A percentile compares a stretch with the other conserved stretches of the same genome.
phyloP scores from a whole-genome alignment of 2,888 invertebrate species.

The Lasius platythorax region DNA sequence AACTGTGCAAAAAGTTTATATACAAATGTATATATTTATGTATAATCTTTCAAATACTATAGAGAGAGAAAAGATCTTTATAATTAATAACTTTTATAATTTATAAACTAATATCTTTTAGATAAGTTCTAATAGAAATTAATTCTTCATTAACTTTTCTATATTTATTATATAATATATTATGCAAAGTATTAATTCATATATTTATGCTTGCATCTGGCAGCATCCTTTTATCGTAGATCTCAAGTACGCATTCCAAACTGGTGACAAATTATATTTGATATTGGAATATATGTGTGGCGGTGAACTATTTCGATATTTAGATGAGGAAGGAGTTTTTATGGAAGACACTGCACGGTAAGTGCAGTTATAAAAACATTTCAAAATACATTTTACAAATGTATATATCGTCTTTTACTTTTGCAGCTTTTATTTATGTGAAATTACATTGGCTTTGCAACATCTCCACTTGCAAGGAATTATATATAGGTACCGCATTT shows the following conservation, averaged over 20 bases:
- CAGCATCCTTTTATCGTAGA: slow-evolving; percentile 93
- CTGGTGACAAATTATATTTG: slow-evolving; percentile 91
- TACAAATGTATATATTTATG: background rate
- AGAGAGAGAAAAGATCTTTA: slow-evolving; percentile 8
- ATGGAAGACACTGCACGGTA: slow-evolving; percentile 90
- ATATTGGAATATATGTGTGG: slow-evolving; percentile 92
- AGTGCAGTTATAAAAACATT: slow-evolving; percentile 10
- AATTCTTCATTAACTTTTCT: background rate
- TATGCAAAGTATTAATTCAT: slow-evolving; percentile 33
- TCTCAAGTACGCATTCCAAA: slow-evolving; percentile 92
- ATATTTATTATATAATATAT: slow-evolving; percentile 7
- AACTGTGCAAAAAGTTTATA: background rate
- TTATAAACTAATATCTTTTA: background rate
- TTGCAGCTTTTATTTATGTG: slow-evolving; percentile 89
- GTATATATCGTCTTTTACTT: slow-evolving; percentile 43
- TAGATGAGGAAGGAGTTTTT: slow-evolving; percentile 92
- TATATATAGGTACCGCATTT: slow-evolving; percentile 88
- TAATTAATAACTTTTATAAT: background rate
- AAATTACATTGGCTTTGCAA: slow-evolving; percentile 91
- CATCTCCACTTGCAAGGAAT: slow-evolving; percentile 90
- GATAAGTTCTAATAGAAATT: background rate
- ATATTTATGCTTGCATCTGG: slow-evolving; percentile 64
- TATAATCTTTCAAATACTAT: background rate
- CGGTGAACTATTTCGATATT: slow-evolving; percentile 92
- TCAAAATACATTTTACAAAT: background rate